Evolutionary conservation across 2,888 invertebrate species (phyloP).

Genomic region (Agrenia bidenticulata): DNA sequence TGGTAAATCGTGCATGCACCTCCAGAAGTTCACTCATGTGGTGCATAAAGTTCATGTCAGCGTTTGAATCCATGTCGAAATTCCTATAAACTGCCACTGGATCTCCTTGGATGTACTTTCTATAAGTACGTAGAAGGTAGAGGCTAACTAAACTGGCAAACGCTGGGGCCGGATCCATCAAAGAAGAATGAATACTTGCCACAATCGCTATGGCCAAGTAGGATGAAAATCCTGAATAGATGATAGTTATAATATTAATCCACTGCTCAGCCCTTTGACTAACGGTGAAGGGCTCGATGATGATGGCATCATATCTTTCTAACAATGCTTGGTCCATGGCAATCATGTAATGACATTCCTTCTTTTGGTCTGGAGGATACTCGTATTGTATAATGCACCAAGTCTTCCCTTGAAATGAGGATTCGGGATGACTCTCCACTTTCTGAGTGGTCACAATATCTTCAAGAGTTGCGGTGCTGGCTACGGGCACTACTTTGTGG

Average conservation of each 20-base stretch:
- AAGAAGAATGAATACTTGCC: background rate
- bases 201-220: background rate
- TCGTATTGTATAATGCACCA: background rate
- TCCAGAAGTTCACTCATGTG: background rate
- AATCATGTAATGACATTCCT: background rate
- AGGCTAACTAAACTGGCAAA: background rate
- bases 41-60: background rate
- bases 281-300: background rate
- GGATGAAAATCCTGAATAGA: background rate
- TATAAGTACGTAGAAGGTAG: background rate
- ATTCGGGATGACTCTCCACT: constrained; percentile 2
- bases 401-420: background rate
- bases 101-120: constrained; percentile 1
- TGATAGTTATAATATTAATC: background rate
- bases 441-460: constrained; percentile 1
- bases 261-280: background rate
- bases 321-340: background rate
- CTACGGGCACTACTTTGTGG: background rate
- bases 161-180: background rate
- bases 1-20: background rate
- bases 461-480: background rate
- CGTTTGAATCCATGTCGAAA: background rate
- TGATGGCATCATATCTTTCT: background rate
- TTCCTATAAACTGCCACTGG: background rate
- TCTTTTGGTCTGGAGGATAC: constrained; percentile 4